These are phyloP conservation scores for Dysidea cf. avara DNA, from an alignment of 37 sponge, comb jelly and placozoan species.

Conservation along the genomic window DNA sequence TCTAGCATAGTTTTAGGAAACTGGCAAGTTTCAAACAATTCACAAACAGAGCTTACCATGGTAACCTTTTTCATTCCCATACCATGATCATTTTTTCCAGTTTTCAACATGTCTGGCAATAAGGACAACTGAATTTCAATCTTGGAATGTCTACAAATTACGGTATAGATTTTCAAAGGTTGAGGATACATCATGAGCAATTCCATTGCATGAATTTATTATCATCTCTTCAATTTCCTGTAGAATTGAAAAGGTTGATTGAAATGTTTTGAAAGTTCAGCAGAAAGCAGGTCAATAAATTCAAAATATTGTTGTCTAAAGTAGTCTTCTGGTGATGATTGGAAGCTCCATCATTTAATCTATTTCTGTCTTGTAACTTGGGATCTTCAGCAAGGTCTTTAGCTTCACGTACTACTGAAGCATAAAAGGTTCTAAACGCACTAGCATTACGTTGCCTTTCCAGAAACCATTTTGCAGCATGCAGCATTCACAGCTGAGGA, in stretches of 20 bases:
- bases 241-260: no score
- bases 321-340: conserved; percentile 16
- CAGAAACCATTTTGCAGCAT: conserved; percentile 9
- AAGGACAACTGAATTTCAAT: conserved; percentile 37
- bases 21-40: conserved; percentile 11
- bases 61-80: no score
- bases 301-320: conserved; percentile 69
- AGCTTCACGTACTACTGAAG: background rate
- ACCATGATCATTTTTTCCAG: no score
- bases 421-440: conserved; percentile 4
- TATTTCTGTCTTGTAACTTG: background rate
- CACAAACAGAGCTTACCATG: conserved; percentile 12
- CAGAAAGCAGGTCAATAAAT: conserved; percentile 13
- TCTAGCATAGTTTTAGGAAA: conserved; percentile 12
- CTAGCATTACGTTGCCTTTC: conserved; percentile 23
- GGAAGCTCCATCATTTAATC: conserved; percentile 12
- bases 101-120: conserved; percentile 38
- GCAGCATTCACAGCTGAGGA: background rate
- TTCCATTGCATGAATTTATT: no score
- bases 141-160: conserved; percentile 40
- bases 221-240: no score
- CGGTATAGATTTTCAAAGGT: no score
- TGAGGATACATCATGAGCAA: no score
- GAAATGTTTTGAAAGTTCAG: conserved; percentile 36
- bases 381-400: conserved; percentile 17